Evolutionary conservation across 2,888 invertebrate species (phyloP), one percentile per base, ranked within the genome.

Genomic region (Epinotia brunnichana): DNA sequence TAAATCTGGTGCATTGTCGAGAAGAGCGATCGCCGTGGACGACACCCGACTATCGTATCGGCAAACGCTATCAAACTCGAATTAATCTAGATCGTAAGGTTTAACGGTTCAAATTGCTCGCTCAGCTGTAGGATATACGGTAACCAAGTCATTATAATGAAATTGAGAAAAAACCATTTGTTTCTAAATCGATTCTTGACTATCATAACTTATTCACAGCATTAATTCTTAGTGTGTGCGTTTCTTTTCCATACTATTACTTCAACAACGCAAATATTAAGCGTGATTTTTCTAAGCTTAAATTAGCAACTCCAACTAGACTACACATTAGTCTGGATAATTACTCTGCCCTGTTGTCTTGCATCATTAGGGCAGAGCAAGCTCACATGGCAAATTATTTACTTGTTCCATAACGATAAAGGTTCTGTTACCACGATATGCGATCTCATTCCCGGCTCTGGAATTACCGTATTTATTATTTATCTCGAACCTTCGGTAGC

Each of bases 401-500:
- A n/a, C n/a, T 67, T 48, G 48, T 60, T 24, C 61, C 35, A 48
- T 53, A 69, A 57, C 67, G 72, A 72, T 62, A 72, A n/a, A 48
- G 72, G 72, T 56, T 67, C 66, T 60, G 66, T 66, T 60, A 61
- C 35, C 41, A 54, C 67, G 72, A 68, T 72, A 68, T 67, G 72
- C 71, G 66, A 71, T 72, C 72, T 68, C 61, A 72, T 72, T 67
- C 67, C 67, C 61, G 67, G 72, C 72, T 67, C 57, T 67, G 61
- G 61, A 61, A 72, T 72, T 67, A 72, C 61, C 61, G 72, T 72
- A 68, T 72, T 68, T 73, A 73, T 62, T 69, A 73, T 73, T 73
- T 69, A 73, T 77, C 76, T 76, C 70, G 74, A 72, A 75, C 70
- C 74, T 44, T 64, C 61, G 70, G 78, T 77, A 77, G 72, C 61